These are phyloP conservation scores for Pomatorhinus ruficollis DNA, from an alignment of 2,113 vertebrate genomes.

Conservation along the genomic window DNA sequence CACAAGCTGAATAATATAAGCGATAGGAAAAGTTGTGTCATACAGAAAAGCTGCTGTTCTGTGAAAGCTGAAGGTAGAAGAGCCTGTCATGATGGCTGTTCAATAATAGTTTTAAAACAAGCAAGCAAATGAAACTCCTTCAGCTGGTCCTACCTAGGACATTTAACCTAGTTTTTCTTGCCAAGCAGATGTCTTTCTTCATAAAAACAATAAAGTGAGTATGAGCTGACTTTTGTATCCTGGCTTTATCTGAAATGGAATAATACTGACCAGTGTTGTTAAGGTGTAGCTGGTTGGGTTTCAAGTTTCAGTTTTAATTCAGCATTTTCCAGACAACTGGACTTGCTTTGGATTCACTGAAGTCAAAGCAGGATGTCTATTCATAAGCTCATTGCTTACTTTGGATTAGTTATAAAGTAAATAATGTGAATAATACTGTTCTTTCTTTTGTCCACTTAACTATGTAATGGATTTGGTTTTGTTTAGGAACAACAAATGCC, in stretches of 20 bases:
- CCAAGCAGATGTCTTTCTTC: neutral
- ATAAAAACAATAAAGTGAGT: neutral
- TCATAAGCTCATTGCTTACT: conserved; percentile 1
- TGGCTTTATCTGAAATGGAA: neutral
- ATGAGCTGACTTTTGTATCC: neutral
- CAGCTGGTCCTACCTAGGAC: neutral
- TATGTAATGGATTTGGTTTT: neutral
- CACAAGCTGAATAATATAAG: neutral
- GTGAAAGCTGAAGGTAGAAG: neutral
- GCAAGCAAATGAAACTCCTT: neutral
- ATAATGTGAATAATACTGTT: neutral
- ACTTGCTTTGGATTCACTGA: neutral
- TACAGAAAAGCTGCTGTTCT: neutral
- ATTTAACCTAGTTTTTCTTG: neutral
- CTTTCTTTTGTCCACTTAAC: neutral
- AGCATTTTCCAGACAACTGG: neutral
- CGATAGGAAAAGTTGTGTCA: neutral
- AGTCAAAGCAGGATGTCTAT: neutral
- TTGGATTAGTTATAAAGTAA: conserved; percentile 29
- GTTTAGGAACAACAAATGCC: neutral
- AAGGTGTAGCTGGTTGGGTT: neutral
- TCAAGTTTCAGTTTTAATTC: neutral
- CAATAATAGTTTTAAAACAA: neutral
- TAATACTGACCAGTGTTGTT: neutral
- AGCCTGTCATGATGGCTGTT: neutral